Evolutionary conservation across 2,888 invertebrate species (phyloP), one percentile per base, ranked within the genome.

Genomic region (Euphydryas editha): DNA sequence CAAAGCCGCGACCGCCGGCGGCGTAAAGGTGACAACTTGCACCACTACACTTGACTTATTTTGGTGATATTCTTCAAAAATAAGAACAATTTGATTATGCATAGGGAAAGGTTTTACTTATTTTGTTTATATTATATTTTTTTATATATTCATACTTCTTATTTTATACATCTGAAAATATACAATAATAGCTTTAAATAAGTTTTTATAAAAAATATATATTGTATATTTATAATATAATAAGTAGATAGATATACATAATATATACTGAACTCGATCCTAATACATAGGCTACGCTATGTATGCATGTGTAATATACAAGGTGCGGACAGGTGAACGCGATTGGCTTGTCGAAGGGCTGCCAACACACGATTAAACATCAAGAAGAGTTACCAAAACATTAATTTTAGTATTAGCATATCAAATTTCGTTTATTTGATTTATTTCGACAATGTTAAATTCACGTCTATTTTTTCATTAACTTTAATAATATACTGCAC

Each of bases 271-370:
- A 64, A 69, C 65, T 59, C 63, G 36, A 57, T 62, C 62, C 55
- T 47, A 64, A 67, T 67, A 65, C 67, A 65, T 63, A 65, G 61
- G 66, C 64, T 66, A 68, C 54, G 49, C 46, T 56, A 59, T 59
- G 44, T 62, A 67, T n/a, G n/a, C n/a, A n/a, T n/a, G n/a, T n/a
- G 30, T 30, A 7, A 30, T 30, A 8, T 55, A 58, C 55, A 56
- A 59, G 64, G 62, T 62, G 68, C 51, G 46, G 65, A 68, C 66
- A 68, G 66, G 62, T 66, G 54, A 64, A 66, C 57, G 62, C 55
- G 68, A 71, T 57, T 62, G 59, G 51, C 42, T n/a, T 8, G 30
- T 20, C 20, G 37, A 57, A 67, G 70, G 70, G 70, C 18, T 69
- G 65, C 44, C 65, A 62, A 1, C 36, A 17, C 15, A 15, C n/a